Base-by-base conservation (phyloP, 1,140 invertebrate genomes). In the Drosophila carrolli region DNA sequence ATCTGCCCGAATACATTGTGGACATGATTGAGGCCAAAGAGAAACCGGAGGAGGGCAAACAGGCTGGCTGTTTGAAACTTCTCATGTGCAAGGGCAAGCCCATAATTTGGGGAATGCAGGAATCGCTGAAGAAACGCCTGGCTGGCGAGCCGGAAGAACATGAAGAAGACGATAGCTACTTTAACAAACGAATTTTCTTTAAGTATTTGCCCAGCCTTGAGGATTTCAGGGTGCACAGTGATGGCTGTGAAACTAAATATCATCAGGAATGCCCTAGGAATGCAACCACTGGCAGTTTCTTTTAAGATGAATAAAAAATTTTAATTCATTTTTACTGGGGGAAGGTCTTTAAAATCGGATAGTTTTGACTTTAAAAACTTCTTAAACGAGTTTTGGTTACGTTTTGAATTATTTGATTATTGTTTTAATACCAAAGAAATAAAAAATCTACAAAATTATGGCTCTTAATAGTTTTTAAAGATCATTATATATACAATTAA, bases 31-130 rank as follows among this genome's bases (percentile, higher is more conserved):
- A 94, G 2, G 77, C 93, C 10, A 92, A 95, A 13, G 92, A 93
- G 91, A 85, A 46, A 1, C 29, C 41, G 0, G 40, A 56, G 16
- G 16, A 13, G 11, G 86, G 93, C 51, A 91, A 93, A 6, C 93
- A 94, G 16, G 93, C 93, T 8, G 94, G 94, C 56, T 97, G 96
- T 77, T 93, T 97, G 2, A 94, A 95, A 90, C 92, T 97, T 13
- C 88, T 97, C 10, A 91, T 97, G 58, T 97, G 97, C 85, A 97
- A 97, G 93, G 94, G 94, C 46, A 94, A 95, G 1, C 96, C 96
- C 2, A 94, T 97, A 41, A 94, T 97, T 67, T 94, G 93, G 91
- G 95, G 95, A 55, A 96, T 96, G 93, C 96, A 97, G 90, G 93
- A 94, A 35, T 94, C 95, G 2, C 88, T 96, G 1, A 93, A 93